Evolutionary conservation across 2,888 invertebrate species (phyloP).

Genomic region (Antheraea yamamai): DNA sequence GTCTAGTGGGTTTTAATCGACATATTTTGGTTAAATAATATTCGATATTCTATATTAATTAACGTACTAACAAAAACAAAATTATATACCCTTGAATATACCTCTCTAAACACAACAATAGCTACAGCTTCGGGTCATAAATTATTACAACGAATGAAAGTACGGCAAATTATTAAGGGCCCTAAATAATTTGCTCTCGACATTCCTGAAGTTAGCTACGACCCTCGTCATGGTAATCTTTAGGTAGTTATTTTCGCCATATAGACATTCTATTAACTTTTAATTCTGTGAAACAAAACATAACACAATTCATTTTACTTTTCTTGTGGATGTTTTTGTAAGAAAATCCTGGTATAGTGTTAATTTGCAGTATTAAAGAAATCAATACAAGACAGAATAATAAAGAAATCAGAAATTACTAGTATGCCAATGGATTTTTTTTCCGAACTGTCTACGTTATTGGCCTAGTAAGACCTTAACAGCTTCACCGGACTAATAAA

Average conservation of each 20-base stretch:
- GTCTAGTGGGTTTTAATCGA: neutral
- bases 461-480: too few relatives aligned
- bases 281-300: neutral
- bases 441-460: too few relatives aligned
- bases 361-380: too few relatives aligned
- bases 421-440: too few relatives aligned
- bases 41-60: neutral
- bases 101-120: slow-evolving; percentile 34
- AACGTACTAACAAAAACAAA: neutral
- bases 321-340: neutral
- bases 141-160: slow-evolving; percentile 40
- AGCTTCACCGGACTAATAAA: too few relatives aligned
- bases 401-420: too few relatives aligned
- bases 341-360: too few relatives aligned
- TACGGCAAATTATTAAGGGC: slow-evolving; percentile 46
- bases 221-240: slow-evolving; percentile 29
- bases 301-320: neutral
- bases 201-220: slow-evolving; percentile 22
- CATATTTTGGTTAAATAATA: neutral
- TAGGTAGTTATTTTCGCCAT: slow-evolving; percentile 20
- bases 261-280: neutral
- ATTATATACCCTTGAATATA: slow-evolving; percentile 19
- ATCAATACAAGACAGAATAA: too few relatives aligned
- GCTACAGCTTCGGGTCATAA: slow-evolving; percentile 32
- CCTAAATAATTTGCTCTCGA: slow-evolving; percentile 40